Base-by-base conservation (phyloP, 2,797 vertebrate species). In the Okamejei kenojei region DNA sequence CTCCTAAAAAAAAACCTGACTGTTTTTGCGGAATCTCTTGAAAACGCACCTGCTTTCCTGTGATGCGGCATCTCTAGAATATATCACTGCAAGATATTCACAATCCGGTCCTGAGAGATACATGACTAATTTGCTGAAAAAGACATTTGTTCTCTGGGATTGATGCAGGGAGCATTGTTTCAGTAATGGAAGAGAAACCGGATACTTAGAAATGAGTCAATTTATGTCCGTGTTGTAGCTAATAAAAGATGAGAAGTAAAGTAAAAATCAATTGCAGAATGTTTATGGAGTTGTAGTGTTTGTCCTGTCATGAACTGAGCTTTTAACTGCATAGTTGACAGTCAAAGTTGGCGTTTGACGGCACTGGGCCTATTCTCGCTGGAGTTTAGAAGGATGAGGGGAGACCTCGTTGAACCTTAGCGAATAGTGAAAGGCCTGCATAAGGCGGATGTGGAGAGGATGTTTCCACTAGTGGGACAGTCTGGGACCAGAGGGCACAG, bases 101-200 rank as follows among this genome's bases (percentile, higher is more conserved):
- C 61, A 68, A 19, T 9, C 84, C n/a, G 9, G n/a, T 65, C 84
- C 63, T 88, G n/a, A 63, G 61, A 88, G n/a, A 32, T 0, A 7
- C 84, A 35, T 88, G 21, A 68, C 17, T 88, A 88, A 88, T 68
- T 68, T 88, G n/a, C 17, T 32, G 13, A 86, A 84, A 61, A 84
- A 86, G 68, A 29, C 35, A 63, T 88, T 88, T 35, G 61, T 68
- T 68, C n/a, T 17, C 7, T 88, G n/a, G 65, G 63, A 68, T 68
- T 88, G 32, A 88, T 21, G n/a, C 61, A 68, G 61, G 84, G 84
- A 68, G 61, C 84, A 35, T 15, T 17, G 35, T 68, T 88, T 35
- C 84, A 68, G 84, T 68, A 23, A 68, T 68, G n/a, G 84, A 63
- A 88, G 35, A 65, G 84, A 88, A 88, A 88, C 63, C n/a, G 2